Evolutionary conservation across 2,113 vertebrate species (phyloP), one percentile per base, ranked within the genome.

Genomic region (Dromaius novaehollandiae): DNA sequence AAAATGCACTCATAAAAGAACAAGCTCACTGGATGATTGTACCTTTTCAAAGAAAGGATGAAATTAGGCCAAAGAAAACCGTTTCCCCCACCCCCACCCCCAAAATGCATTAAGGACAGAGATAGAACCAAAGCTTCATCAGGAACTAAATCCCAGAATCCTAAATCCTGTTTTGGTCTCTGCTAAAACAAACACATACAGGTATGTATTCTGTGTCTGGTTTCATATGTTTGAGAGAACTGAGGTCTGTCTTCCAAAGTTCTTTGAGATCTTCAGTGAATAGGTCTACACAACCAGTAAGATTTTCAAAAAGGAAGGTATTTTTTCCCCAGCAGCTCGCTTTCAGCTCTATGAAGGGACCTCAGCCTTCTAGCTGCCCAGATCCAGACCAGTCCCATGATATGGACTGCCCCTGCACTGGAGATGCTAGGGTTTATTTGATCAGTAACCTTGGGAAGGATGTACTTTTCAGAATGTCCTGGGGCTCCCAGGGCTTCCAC

Each of bases 151-250:
- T 5, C 2, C 25, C 44, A 42, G 64, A 17, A 3, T 82, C 1
- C 0, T 8, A 60, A 17, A 3, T 82, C 1, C 0, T 8, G 4
- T 69, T 93, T 85, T 36, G 21, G 5, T 68, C 6, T 78, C 25
- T 44, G 5, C 6, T 64, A 38, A 13, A 28, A 34, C 5, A 51
- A 89, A 60, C 8, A 20, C 12, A 46, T 11, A 25, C 34, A 0
- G 5, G 7, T 26, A 10, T 14, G 11, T 24, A 25, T n/a, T 26
- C 74, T 74, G 28, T 44, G 25, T 16, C 17, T 40, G 6, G 10
- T 61, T 51, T n/a, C 0, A 6, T 32, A 34, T 2, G 4, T 50
- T 75, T 82, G 30, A 77, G 16, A 82, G 44, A 38, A 86, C 4
- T 13, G 58, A 42, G 0, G 0, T 64, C 7, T n/a, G 3, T 40